These are phyloP conservation scores for Prolemur simus DNA, from an alignment of 2,113 vertebrate species.

Conservation along the genomic window DNA sequence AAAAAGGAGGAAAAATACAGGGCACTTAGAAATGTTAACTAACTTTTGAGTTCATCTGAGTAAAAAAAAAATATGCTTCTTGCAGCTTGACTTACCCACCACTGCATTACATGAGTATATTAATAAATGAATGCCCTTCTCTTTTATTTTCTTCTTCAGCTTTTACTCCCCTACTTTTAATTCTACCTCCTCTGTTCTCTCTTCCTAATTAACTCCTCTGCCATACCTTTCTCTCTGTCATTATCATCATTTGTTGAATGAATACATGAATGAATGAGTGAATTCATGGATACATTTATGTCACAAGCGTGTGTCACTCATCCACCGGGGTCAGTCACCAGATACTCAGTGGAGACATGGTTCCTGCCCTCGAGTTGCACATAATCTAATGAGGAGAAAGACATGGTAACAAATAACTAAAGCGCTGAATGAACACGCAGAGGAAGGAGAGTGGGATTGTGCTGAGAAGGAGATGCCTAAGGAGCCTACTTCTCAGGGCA, in stretches of 20 bases:
- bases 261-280: neutral
- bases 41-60: neutral
- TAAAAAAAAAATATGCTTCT: neutral
- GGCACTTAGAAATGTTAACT: neutral
- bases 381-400: neutral
- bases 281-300: neutral
- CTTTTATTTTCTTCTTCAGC: neutral
- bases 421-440: neutral
- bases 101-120: neutral
- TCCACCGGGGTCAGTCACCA: neutral
- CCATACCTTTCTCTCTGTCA: neutral
- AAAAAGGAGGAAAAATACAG: neutral
- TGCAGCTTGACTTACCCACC: neutral
- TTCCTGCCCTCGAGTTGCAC: neutral
- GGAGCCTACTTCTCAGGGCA: neutral
- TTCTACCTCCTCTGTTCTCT: neutral
- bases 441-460: rapidly evolving
- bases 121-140: neutral
- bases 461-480: rapidly evolving
- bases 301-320: neutral
- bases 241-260: neutral
- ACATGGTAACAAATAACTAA: neutral
- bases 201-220: neutral
- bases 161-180: neutral
- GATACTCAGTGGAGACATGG: neutral